Percentiles rank a stretch among this genome's conserved stretches.
Conservation (phyloP, 2,113 vertebrate genomes). For the Macaca fascicularis region T2T-MFA8v1.1 NC_088375.1:102497501-102498000, state of each 20-base stretch:
- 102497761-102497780: constrained; percentile 51
- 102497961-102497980: constrained; percentile 70
- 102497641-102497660: background rate
- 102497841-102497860: constrained; percentile 51
- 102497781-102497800: constrained; percentile 45
- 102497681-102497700: constrained; percentile 2
- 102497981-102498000: constrained; percentile 63
- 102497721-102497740: constrained; percentile 37
- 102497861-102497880: constrained; percentile 44
- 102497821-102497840: background rate
- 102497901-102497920: constrained; percentile 56
- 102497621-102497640: constrained; percentile 49
- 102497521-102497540: constrained; percentile 67
- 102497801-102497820: background rate
- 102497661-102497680: constrained; percentile 39
- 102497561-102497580: constrained; percentile 65
- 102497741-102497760: constrained; percentile 67
- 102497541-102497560: constrained; percentile 55
- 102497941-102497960: constrained; percentile 68
- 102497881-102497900: constrained; percentile 59
- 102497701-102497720: constrained; percentile 9
- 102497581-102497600: constrained; percentile 69
- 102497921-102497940: constrained; percentile 66
- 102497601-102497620: constrained; percentile 66
- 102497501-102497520: background rate